Conservation (phyloP, 2,113 vertebrate genomes). For the Podarcis muralis region DNA sequence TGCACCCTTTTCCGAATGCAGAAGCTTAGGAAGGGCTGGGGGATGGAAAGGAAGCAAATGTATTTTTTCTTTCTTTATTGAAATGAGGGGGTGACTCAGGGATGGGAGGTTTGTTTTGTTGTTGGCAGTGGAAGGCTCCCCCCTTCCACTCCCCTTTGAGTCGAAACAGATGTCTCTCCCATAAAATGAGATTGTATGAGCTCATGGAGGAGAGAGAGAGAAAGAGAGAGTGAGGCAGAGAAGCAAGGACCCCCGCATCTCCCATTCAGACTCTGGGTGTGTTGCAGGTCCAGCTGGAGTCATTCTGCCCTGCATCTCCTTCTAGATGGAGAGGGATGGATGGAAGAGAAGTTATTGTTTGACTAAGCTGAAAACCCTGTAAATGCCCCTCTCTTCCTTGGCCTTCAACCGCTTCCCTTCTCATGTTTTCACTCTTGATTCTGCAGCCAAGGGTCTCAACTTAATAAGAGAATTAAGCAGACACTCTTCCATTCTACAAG, state of each 20-base stretch:
- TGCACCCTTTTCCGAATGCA: not conserved
- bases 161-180: constrained; percentile 68
- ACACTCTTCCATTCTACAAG: constrained; percentile 52
- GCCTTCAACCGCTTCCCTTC: constrained; percentile 5
- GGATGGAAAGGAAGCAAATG: not conserved
- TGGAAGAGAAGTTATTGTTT: constrained; percentile 22
- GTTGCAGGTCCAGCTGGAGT: constrained; percentile 32
- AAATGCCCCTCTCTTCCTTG: not conserved
- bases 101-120: not conserved
- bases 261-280: constrained; percentile 30
- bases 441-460: constrained; percentile 55
- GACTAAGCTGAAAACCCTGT: not conserved
- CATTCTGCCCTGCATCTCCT: not conserved
- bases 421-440: not conserved
- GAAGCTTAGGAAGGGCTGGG: not conserved
- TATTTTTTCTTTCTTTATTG: constrained; percentile 63
- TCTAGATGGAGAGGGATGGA: not conserved
- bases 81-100: constrained; percentile 50
- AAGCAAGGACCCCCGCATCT: not conserved
- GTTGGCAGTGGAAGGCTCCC: constrained; percentile 35
- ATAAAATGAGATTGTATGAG: constrained; percentile 47
- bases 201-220: constrained; percentile 54
- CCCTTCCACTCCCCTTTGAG: constrained; percentile 52
- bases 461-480: constrained; percentile 45
- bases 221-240: not conserved